Conservation (phyloP, 37 sponge, comb jelly and placozoan species). For the Corticium candelabrum region DNA sequence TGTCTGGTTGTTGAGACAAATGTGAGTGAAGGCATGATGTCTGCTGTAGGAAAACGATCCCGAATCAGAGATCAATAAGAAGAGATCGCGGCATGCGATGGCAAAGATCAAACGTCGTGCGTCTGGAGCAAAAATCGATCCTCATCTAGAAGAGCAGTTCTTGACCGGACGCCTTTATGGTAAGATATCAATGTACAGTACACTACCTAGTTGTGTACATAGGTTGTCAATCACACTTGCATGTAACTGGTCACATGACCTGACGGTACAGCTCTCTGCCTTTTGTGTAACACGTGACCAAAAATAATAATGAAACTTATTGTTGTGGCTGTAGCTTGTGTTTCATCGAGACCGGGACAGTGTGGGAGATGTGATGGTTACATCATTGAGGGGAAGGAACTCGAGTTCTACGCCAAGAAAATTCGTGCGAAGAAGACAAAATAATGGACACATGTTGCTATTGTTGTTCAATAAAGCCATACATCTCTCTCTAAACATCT, state of each 20-base stretch:
- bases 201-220: too few species aligned
- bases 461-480: slow-evolving; percentile 14
- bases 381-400: slow-evolving; percentile 90
- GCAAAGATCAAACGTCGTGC: slow-evolving; percentile 62
- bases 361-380: slow-evolving; percentile 96
- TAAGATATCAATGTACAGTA: slow-evolving; percentile 23
- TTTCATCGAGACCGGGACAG: slow-evolving; percentile 93
- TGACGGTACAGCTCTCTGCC: too few species aligned
- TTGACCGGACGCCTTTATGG: slow-evolving; percentile 85
- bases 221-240: too few species aligned
- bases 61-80: slow-evolving; percentile 58
- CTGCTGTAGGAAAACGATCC: slow-evolving; percentile 10
- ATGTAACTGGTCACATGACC: too few species aligned
- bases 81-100: slow-evolving; percentile 58
- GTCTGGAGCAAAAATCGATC: slow-evolving; percentile 62
- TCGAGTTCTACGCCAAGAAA: slow-evolving; percentile 93
- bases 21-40: too few species aligned
- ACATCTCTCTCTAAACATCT: not conserved
- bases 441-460: slow-evolving; percentile 33
- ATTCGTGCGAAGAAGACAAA: slow-evolving; percentile 85
- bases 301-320: not conserved
- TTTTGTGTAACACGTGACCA: not conserved
- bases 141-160: slow-evolving; percentile 90
- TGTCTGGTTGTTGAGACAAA: too few species aligned
- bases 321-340: slow-evolving; percentile 49